Conservation (phyloP, 2,888 invertebrate genomes). For the Lycocerus yunnanus region DNA sequence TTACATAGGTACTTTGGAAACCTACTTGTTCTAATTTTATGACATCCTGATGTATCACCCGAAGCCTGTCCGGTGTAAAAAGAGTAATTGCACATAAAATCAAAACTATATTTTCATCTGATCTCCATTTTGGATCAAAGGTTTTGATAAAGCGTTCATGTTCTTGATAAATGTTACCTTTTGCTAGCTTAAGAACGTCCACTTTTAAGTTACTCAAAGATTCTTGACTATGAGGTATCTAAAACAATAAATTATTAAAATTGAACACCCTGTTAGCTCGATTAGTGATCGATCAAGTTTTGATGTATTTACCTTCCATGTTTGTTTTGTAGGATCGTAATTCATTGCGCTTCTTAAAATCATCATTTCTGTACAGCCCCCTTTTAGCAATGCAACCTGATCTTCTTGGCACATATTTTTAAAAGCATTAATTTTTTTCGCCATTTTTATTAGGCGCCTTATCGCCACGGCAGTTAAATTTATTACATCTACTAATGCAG, state of each 20-base stretch:
- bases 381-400: constrained; percentile 85
- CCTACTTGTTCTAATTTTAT: constrained; percentile 82
- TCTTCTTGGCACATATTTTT: constrained; percentile 94
- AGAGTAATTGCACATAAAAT: constrained; percentile 89
- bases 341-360: constrained; percentile 90
- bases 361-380: constrained; percentile 96
- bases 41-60: constrained; percentile 82
- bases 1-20: background rate
- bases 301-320: constrained; percentile 77
- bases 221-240: constrained; percentile 81
- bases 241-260: constrained; percentile 14
- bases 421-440: constrained; percentile 86
- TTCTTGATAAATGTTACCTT: constrained; percentile 86
- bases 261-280: background rate
- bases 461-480: constrained; percentile 93
- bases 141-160: constrained; percentile 84
- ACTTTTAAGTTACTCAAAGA: constrained; percentile 80
- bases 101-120: constrained; percentile 87
- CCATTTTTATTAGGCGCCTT: constrained; percentile 81
- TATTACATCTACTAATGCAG: constrained; percentile 79
- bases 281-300: background rate
- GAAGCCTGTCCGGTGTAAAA: constrained; percentile 82
- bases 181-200: constrained; percentile 88
- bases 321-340: constrained; percentile 85
- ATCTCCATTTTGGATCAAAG: constrained; percentile 83